Base-by-base conservation (phyloP, 2,797 vertebrate species). In the Darevskia mixta region DNA sequence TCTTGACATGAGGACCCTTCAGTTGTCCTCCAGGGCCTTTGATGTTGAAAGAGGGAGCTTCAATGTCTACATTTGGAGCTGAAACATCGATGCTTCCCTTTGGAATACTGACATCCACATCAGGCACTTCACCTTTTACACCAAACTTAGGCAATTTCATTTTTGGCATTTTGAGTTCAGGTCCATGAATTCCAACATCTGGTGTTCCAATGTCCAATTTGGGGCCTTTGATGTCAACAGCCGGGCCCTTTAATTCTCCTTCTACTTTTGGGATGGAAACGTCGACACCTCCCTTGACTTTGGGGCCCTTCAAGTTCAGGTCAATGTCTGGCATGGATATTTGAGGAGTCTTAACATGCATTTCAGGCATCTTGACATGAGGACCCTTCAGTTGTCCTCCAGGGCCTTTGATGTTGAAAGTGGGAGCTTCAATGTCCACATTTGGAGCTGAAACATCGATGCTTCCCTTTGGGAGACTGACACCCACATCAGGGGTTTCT, bases 321-420 rank as follows among this genome's bases (percentile, higher is more conserved):
- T 92, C 89, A 1, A 94, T 11, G 45, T 49, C 45, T 49, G 45
- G 45, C 2, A 49, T 1, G 45, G 45, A 49, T 11, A 49, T 49
- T 13, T 49, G 45, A 3, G 45, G 45, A 3, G 3, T 0, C 45
- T 96, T 92, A 1, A 97, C 73, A 2, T 88, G 92, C 0, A 95
- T 38, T 27, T 95, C 94, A 0, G 96, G 95, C 83, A 85, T 93
- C 76, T 87, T 91, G 29, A 94, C 79, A 18, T 94, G 95, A 18
- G 92, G 87, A 18, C 95, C 93, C 15, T 97, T 97, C 1, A 96
- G 75, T 79, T 95, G 96, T 17, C 94, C 96, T 49, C 95, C 95
- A 0, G 96, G 92, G 9, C 93, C 88, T 35, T 96, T 95, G 83
- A 92, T 0, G 38, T 41, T 41, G 38, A 41, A 41, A 5, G 38